These are phyloP conservation scores for Pipistrellus kuhlii DNA, from an alignment of 2,797 vertebrate species.

Conservation along the genomic window DNA sequence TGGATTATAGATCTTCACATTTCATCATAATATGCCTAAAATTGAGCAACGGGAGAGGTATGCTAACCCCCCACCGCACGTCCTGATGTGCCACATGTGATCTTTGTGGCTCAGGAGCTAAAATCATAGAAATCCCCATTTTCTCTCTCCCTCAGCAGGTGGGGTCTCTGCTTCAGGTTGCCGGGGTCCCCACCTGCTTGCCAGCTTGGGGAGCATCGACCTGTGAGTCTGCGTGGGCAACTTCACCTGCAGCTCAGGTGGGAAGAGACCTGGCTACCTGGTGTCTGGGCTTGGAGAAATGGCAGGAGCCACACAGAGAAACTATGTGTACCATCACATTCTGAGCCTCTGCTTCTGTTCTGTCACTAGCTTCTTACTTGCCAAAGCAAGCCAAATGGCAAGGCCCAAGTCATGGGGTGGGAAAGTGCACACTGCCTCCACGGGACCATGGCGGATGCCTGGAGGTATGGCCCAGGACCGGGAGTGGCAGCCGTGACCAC, in stretches of 20 bases:
- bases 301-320: not conserved
- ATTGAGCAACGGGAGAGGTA: not conserved
- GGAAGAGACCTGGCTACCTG: not conserved
- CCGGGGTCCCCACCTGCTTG: not conserved
- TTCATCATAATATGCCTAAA: constrained; percentile 40
- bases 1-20: constrained; percentile 51
- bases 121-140: not conserved
- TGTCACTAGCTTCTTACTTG: not conserved
- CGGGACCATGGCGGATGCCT: not conserved
- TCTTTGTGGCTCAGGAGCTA: not conserved
- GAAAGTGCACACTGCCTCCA: not conserved
- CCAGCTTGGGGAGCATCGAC: not conserved
- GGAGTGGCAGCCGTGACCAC: not conserved
- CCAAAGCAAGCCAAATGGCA: not conserved
- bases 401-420: not conserved
- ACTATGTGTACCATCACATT: not conserved
- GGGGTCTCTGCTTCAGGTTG: not conserved
- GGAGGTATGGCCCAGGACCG: not conserved
- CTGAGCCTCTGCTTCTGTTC: not conserved
- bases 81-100: not conserved
- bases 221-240: not conserved
- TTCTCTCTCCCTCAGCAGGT: not conserved
- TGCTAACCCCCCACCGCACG: not conserved
- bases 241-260: not conserved
- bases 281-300: not conserved